A percentile compares a stretch with the other conserved stretches of the same genome.
Conservation (phyloP, 2,888 invertebrate genomes). For the Fissipunctia ypsillon region DNA sequence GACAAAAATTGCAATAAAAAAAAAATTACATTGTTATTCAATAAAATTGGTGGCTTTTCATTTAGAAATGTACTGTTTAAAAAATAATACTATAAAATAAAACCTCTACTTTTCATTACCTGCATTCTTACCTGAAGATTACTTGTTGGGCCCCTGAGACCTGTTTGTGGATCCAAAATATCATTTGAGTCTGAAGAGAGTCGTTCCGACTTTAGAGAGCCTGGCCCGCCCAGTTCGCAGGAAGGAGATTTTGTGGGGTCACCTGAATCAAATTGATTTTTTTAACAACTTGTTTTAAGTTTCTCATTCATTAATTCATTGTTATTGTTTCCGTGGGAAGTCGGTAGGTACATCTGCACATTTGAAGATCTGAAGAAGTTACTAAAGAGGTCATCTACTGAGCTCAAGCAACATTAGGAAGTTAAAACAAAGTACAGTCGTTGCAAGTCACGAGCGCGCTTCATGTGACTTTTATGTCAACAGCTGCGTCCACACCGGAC, state of each 20-base stretch:
- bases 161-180: slow-evolving; percentile 89
- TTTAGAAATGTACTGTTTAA: background rate
- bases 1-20: background rate
- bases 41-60: background rate
- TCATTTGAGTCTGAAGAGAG: slow-evolving; percentile 89
- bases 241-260: slow-evolving; percentile 89
- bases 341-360: background rate
- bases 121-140: slow-evolving; percentile 83
- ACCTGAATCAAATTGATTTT: slow-evolving; percentile 72
- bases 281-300: background rate
- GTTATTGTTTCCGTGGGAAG: background rate
- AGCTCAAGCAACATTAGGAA: background rate
- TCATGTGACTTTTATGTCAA: background rate
- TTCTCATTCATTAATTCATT: background rate
- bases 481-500: too few relatives aligned
- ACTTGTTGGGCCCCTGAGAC: slow-evolving; percentile 84
- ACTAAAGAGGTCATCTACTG: background rate
- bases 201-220: slow-evolving; percentile 88
- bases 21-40: background rate
- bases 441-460: background rate
- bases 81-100: slow-evolving; percentile 23
- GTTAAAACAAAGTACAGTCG: too few relatives aligned
- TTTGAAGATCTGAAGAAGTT: background rate
- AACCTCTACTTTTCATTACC: slow-evolving; percentile 44
- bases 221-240: slow-evolving; percentile 88